A percentile compares a stretch with the other conserved stretches of the same genome.
Conservation (phyloP, 2,113 vertebrate species). For the Silurus meridionalis region DNA sequence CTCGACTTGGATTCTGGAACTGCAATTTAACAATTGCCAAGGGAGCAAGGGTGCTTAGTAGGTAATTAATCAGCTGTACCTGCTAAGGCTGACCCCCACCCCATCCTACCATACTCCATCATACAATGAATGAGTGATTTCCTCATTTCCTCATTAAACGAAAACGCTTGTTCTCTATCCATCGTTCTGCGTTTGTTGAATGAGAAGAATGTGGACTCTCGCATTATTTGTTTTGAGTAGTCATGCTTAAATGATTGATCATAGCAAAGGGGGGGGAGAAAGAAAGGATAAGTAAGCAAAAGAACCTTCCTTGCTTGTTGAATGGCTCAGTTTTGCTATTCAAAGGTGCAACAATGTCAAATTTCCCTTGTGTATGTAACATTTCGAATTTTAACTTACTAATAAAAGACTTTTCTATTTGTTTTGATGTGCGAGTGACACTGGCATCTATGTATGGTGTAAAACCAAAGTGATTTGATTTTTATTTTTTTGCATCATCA, state of each 20-base stretch:
- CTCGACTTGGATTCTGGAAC: not conserved
- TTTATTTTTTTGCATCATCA: slow-evolving; percentile 27
- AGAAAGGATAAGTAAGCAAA: slow-evolving; percentile 7
- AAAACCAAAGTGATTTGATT: not conserved
- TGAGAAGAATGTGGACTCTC: slow-evolving; percentile 34
- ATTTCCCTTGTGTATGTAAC: no score
- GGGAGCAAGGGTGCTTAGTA: not conserved
- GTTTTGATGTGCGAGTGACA: slow-evolving; percentile 26
- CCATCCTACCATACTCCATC: not conserved
- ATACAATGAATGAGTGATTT: slow-evolving; percentile 34
- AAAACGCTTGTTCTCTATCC: not conserved
- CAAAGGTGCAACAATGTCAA: not conserved
- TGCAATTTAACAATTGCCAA: not conserved
- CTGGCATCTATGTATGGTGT: not conserved
- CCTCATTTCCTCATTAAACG: slow-evolving; percentile 32
- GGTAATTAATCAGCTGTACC: slow-evolving; percentile 35
- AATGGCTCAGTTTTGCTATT: not conserved
- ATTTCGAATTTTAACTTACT: no score
- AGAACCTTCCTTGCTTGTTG: not conserved
- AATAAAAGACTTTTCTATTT: not conserved
- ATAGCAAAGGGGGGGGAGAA: slow-evolving; percentile 1
- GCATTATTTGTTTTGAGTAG: slow-evolving; percentile 49
- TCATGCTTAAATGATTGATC: slow-evolving; percentile 47
- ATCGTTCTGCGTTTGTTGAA: slow-evolving; percentile 23
- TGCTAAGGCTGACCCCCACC: slow-evolving; percentile 15